Conservation (phyloP, 2,113 vertebrate species). For the Chionis minor region DNA sequence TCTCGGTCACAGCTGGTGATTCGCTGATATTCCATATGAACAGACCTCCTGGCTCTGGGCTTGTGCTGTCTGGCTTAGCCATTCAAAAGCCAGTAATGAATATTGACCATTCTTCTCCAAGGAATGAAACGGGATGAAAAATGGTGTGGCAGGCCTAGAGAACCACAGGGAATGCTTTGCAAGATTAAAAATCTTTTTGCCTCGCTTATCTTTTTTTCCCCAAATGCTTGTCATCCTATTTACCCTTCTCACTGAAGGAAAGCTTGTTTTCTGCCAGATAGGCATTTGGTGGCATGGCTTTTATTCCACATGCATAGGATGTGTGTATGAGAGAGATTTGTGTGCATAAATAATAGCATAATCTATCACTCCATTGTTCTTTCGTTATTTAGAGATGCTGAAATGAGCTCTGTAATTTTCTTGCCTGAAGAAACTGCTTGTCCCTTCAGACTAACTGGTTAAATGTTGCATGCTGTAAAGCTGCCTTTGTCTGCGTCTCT, state of each 20-base stretch:
- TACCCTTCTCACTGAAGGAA: neutral
- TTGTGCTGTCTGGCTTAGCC: neutral
- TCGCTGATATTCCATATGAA: neutral
- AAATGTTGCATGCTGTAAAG: neutral
- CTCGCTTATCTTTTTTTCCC: neutral
- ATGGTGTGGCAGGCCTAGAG: neutral
- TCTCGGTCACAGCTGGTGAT: neutral
- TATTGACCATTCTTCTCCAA: neutral
- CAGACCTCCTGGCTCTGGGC: neutral
- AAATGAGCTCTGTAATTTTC: conserved; percentile 64
- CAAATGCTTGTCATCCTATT: neutral
- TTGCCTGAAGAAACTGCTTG: conserved; percentile 57
- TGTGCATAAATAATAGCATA: conserved; percentile 12
- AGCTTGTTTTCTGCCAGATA: conserved; percentile 1
- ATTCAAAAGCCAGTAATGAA: neutral
- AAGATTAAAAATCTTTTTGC: neutral
- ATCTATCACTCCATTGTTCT: conserved; percentile 31
- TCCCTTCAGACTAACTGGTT: conserved; percentile 34
- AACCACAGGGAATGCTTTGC: neutral
- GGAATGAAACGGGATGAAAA: neutral
- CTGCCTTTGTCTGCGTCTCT: conserved; percentile 1
- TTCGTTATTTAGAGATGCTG: conserved; percentile 27
- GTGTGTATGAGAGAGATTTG: conserved; percentile 30
- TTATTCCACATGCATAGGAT: conserved; percentile 18
- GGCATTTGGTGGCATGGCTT: neutral